Base-by-base conservation (phyloP, 1,140 invertebrate genomes). In the Zaprionus taronus region DNA sequence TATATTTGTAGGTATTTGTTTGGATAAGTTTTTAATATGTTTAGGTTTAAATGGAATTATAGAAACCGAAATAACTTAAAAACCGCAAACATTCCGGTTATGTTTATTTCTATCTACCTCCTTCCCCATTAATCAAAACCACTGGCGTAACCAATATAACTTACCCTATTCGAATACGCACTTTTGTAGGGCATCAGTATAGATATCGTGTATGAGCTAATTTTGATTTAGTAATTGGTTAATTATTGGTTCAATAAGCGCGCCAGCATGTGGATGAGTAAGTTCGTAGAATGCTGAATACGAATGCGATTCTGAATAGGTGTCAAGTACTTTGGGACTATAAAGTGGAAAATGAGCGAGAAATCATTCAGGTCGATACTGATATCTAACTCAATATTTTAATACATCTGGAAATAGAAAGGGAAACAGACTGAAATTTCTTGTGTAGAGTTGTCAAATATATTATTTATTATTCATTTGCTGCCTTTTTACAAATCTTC, bases 391-490 rank as follows among this genome's bases (percentile, higher is more conserved):
- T 44, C 5, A n/a, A n/a, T 15, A 44, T 41, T 15, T 38, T 14
- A 5, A 5, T 44, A 44, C 38, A n/a, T 44, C 38, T 47, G 41
- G 2, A n/a, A 17, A 17, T 47, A n/a, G n/a, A 47, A 17, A 44
- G 7, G n/a, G 15, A 36, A 53, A 51, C 15, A 53, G 1, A 51
- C 2, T 34, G 47, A n/a, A 12, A 51, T 24, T 51, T 24, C 6
- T 20, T 12, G 20, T 47, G 24, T 58, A 47, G 44, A 76, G 73
- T 75, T 90, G 80, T 84, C 66, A 63, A 80, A 79, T 81, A 79
- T 89, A 72, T 70, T 90, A 70, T 84, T 83, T 89, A 90, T 90
- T 90, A 90, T 79, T 79, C 67, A 66, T 81, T 89, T 83, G 64
- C 75, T 58, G 49, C 63, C 62, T 70, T 69, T 72, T 72, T 89